These are phyloP conservation scores for Chaetura pelagica DNA, from an alignment of 2,113 vertebrate species.

Conservation along the genomic window DNA sequence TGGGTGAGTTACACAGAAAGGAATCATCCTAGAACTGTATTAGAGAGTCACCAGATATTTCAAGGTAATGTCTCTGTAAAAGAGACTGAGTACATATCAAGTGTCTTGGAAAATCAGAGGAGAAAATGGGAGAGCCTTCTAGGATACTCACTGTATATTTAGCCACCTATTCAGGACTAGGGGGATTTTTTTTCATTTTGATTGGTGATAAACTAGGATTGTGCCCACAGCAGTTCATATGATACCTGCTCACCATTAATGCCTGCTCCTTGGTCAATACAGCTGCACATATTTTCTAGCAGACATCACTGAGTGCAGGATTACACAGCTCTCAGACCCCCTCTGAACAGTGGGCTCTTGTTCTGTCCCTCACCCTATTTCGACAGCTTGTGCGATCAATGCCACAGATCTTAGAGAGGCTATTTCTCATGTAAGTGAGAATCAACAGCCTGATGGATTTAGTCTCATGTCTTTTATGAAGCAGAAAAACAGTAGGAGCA, in stretches of 20 bases:
- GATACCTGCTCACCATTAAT: background rate
- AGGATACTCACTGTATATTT: background rate
- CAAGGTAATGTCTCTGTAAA: background rate
- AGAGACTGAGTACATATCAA: background rate
- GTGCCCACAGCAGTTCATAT: background rate
- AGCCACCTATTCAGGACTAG: background rate
- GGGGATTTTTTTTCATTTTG: background rate
- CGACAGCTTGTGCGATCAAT: fast-evolving
- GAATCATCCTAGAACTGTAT: background rate
- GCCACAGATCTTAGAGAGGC: background rate
- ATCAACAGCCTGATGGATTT: background rate
- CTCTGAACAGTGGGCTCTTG: background rate
- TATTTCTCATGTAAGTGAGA: background rate
- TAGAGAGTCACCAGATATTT: background rate
- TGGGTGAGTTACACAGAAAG: background rate
- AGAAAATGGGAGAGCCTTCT: background rate
- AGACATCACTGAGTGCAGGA: background rate
- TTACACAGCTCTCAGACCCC: background rate
- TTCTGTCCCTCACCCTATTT: background rate
- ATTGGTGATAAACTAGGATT: background rate
- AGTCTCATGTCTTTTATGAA: background rate
- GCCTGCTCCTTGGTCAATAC: background rate
- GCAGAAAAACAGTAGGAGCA: background rate
- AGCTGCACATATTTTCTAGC: background rate
- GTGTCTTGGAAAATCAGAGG: background rate